Percentiles rank a stretch among this genome's conserved stretches.
phyloP scores from a whole-genome alignment of 2,113 vertebrate genomes.

The Callipepla squamata region DNA sequence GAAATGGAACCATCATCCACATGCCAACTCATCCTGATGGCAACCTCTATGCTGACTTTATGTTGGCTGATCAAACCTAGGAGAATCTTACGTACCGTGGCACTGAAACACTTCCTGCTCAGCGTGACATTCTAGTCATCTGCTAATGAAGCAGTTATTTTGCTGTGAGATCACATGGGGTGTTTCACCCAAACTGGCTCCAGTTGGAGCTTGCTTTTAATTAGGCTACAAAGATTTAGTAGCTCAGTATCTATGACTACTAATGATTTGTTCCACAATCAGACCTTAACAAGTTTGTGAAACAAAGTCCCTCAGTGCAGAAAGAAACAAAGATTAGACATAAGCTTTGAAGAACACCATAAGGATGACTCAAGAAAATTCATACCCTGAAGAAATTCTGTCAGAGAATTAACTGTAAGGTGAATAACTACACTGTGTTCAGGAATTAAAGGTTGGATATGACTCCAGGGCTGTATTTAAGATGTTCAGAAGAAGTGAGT shows the following conservation, averaged over 20 bases:
- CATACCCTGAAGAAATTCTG: not conserved
- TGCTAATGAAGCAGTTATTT: not conserved
- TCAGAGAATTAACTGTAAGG: slow-evolving; percentile 14
- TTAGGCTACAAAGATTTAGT: not conserved
- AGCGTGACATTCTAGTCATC: not conserved
- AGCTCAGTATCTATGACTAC: not conserved
- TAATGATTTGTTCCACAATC: not conserved
- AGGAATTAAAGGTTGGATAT: not conserved
- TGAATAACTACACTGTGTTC: not conserved
- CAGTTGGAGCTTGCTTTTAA: not conserved
- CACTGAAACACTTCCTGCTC: not conserved
- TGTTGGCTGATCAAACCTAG: not conserved
- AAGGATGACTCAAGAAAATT: not conserved
- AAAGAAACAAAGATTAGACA: not conserved
- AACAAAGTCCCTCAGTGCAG: not conserved
- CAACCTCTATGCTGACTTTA: not conserved
- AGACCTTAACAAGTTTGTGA: not conserved
- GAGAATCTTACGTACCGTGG: not conserved
- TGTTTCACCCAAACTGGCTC: not conserved
- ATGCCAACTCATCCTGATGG: rapidly evolving
- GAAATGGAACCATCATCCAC: not conserved
- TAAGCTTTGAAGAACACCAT: slow-evolving; percentile 8
- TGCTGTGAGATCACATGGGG: not conserved
- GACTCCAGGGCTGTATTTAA: slow-evolving; percentile 22
- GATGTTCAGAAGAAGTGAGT: not conserved